These are phyloP conservation scores for Ditylenchus dipsaci DNA, from an alignment of 1,140 invertebrate genomes.

Conservation along the genomic window DNA sequence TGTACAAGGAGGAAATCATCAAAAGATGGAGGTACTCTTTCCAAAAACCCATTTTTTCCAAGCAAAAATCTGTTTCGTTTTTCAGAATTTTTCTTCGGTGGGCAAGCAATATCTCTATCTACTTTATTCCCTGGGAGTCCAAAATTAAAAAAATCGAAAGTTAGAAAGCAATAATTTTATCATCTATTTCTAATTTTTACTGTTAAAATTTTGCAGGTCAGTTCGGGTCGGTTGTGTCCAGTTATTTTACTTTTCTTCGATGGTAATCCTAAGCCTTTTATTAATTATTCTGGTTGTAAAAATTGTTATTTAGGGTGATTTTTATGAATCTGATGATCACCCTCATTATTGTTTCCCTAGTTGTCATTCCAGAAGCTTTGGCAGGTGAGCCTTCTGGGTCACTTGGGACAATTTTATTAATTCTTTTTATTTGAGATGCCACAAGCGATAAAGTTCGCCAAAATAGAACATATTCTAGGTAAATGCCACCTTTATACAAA, in stretches of 20 bases:
- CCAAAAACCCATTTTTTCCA: background rate
- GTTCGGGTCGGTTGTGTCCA: constrained; percentile 92
- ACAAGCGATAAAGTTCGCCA: too few relatives aligned
- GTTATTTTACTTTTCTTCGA: constrained; percentile 71
- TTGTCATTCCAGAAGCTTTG: constrained; percentile 77
- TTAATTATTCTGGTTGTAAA: constrained; percentile 60
- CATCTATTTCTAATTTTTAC: background rate
- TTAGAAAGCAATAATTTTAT: background rate
- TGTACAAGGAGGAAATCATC: constrained; percentile 55
- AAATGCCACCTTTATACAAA: constrained; percentile 63
- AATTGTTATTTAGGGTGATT: constrained; percentile 87
- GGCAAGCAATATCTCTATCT: constrained; percentile 75
- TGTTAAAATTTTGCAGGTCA: constrained; percentile 64
- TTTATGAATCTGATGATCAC: constrained; percentile 89
- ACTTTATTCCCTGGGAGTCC: constrained; percentile 86
- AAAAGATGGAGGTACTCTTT: constrained; percentile 65
- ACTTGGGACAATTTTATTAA: too few relatives aligned
- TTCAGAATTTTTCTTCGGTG: constrained; percentile 67
- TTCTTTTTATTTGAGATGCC: too few relatives aligned
- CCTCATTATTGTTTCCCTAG: constrained; percentile 76
- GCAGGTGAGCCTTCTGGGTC: background rate
- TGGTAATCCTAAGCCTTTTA: background rate
- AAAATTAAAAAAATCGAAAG: constrained; percentile 94
- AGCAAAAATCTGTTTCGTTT: background rate
- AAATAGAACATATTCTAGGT: constrained; percentile 61